Evolutionary conservation across 2,888 invertebrate species (phyloP).

Genomic region (Choristoneura rosaceana): DNA sequence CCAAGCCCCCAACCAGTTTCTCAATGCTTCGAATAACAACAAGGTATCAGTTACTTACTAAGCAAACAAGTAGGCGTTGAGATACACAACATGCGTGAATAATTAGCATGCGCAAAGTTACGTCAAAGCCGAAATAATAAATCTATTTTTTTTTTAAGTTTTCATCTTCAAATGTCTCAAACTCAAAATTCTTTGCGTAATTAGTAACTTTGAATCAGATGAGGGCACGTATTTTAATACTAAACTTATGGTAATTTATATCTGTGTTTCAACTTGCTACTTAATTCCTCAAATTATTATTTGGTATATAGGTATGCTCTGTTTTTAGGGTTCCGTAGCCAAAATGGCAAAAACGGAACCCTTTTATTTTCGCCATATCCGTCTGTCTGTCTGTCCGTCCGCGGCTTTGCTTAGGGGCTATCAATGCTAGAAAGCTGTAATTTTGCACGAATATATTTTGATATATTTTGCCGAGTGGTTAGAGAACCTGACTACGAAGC

Average conservation of each 20-base stretch:
- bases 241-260: neutral
- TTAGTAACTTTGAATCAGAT: neutral
- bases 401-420: no score
- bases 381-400: no score
- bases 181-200: no score
- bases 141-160: neutral
- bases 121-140: constrained; percentile 18
- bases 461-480: no score
- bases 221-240: neutral
- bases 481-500: no score
- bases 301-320: no score
- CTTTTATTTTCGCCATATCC: no score
- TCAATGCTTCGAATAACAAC: constrained; percentile 14
- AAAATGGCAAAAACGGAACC: no score
- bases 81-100: constrained; percentile 1
- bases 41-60: constrained; percentile 9
- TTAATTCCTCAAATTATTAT: neutral
- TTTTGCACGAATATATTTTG: no score
- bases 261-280: neutral
- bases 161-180: neutral
- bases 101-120: constrained; percentile 13
- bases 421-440: no score
- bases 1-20: constrained; percentile 36
- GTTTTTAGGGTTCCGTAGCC: no score
- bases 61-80: constrained; percentile 14